Conservation (phyloP, 2,888 invertebrate species). For the Microdon myrmicae region DNA sequence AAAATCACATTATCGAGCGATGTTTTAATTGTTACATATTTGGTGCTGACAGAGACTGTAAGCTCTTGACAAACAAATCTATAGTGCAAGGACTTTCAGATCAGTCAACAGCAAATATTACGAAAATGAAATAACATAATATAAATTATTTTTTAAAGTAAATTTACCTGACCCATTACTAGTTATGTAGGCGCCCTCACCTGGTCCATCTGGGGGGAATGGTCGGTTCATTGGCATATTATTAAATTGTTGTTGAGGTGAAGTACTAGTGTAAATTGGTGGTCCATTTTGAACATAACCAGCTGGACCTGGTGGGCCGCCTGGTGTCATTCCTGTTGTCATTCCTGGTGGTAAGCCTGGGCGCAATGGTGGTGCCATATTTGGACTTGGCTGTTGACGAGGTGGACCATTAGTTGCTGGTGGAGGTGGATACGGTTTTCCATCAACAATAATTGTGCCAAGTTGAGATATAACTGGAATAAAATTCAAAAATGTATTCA, state of each 20-base stretch:
- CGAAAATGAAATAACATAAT: constrained; percentile 9
- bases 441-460: constrained; percentile 85
- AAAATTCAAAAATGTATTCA: constrained; percentile 1
- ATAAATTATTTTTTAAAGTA: constrained; percentile 44
- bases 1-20: too few species aligned
- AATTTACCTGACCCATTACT: too few species aligned
- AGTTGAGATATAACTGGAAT: constrained; percentile 77
- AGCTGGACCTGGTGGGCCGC: constrained; percentile 59
- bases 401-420: constrained; percentile 65
- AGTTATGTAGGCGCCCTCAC: too few species aligned
- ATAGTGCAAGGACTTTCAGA: too few species aligned
- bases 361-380: constrained; percentile 65
- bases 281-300: constrained; percentile 61
- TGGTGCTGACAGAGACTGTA: too few species aligned
- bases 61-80: too few species aligned
- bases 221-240: constrained; percentile 64
- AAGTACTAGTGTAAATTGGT: constrained; percentile 63
- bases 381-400: constrained; percentile 65
- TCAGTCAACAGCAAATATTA: constrained; percentile 25
- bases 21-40: too few species aligned
- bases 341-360: constrained; percentile 64
- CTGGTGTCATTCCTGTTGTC: constrained; percentile 63
- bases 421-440: constrained; percentile 76
- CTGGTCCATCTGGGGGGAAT: constrained; percentile 63
- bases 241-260: constrained; percentile 62